Conservation (phyloP, 2,113 vertebrate species). For the Rhinogobius similis region DNA sequence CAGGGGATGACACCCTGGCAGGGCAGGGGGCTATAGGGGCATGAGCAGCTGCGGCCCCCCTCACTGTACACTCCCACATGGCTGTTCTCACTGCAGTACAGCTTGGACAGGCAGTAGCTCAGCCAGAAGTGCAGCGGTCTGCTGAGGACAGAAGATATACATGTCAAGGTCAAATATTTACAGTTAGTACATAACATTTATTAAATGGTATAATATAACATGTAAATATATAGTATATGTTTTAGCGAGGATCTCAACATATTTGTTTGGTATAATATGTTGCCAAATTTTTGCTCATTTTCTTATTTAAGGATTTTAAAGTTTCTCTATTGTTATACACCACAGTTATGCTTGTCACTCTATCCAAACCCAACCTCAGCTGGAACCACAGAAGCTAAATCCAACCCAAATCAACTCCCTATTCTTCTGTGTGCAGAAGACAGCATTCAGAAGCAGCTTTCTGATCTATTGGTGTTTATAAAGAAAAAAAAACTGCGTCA, state of each 20-base stretch:
- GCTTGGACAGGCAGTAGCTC: slow-evolving; percentile 85
- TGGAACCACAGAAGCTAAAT: slow-evolving; percentile 36
- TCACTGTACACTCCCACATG: slow-evolving; percentile 88
- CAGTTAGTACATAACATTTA: background rate
- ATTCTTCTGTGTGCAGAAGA: slow-evolving; percentile 39
- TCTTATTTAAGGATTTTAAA: slow-evolving; percentile 20
- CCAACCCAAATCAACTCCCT: slow-evolving; percentile 51
- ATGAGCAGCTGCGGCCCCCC: slow-evolving; percentile 87
- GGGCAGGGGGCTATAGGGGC: slow-evolving; percentile 82
- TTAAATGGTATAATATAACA: background rate
- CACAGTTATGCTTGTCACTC: slow-evolving; percentile 16
- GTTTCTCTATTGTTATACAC: no score
- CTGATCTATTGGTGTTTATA: background rate
- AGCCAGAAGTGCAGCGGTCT: slow-evolving; percentile 90
- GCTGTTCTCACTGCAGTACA: slow-evolving; percentile 92
- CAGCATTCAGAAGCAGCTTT: background rate
- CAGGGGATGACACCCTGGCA: slow-evolving; percentile 92
- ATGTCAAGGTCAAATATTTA: background rate
- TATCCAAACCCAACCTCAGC: slow-evolving; percentile 33
- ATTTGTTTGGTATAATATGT: background rate
- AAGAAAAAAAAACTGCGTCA: background rate
- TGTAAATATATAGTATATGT: background rate
- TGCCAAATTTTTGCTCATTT: background rate
- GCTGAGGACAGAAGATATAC: slow-evolving; percentile 42
- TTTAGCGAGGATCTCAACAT: background rate